These are phyloP conservation scores for Pristionchus mayeri DNA, from an alignment of 2,888 invertebrate species.

Conservation along the genomic window DNA sequence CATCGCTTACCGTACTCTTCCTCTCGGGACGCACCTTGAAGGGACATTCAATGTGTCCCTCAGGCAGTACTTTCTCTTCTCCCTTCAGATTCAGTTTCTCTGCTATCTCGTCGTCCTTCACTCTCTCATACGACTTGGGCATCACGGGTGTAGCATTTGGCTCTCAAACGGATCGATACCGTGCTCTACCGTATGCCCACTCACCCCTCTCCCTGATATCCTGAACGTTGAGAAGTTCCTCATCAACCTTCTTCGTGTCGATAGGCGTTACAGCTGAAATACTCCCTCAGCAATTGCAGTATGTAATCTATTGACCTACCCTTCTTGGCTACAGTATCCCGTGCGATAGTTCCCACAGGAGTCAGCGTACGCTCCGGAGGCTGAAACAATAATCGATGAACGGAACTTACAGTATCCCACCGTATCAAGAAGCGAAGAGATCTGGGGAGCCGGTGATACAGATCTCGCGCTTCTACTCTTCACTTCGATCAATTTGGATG, in stretches of 20 bases:
- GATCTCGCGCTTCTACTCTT: conserved; percentile 5
- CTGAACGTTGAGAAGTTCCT: not conserved
- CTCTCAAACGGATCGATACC: not conserved
- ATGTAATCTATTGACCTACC: not conserved
- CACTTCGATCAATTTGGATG: conserved; percentile 20
- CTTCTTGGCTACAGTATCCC: not conserved
- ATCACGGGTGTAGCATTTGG: not conserved
- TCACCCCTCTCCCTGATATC: not conserved
- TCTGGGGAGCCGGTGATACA: not conserved
- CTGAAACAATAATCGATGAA: not conserved
- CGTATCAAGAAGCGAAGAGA: not conserved
- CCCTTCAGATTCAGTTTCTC: conserved; percentile 16
- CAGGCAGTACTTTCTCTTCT: conserved; percentile 35
- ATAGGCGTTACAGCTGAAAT: not conserved
- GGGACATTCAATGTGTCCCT: conserved; percentile 45
- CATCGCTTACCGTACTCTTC: not conserved
- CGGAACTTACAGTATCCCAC: not conserved
- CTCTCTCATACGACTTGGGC: conserved; percentile 28
- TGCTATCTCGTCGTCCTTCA: conserved; percentile 33
- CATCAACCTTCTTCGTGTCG: not conserved
- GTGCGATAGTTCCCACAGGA: conserved; percentile 8
- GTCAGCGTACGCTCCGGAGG: conserved; percentile 24
- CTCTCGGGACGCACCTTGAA: conserved; percentile 33
- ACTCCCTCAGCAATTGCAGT: not conserved
- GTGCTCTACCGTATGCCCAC: not conserved